These are phyloP conservation scores for Adelges cooleyi DNA, from an alignment of 1,140 invertebrate species.

Conservation along the genomic window DNA sequence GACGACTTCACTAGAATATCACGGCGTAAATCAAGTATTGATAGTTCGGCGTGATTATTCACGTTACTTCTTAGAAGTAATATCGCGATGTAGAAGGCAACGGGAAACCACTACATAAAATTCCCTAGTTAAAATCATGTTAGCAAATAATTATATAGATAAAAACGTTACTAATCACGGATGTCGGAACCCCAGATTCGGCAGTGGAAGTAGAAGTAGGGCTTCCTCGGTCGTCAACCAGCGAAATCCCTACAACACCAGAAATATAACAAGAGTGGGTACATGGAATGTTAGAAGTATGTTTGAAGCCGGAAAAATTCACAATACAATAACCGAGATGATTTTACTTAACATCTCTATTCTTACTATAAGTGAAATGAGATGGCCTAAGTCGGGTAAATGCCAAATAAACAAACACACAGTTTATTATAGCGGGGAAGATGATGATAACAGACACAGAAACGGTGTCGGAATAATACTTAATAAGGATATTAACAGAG, in stretches of 20 bases:
- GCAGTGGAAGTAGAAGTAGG: neutral
- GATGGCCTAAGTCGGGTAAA: slow-evolving; percentile 28
- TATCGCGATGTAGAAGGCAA: neutral
- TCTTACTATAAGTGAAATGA: slow-evolving; percentile 30
- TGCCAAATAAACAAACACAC: slow-evolving; percentile 26
- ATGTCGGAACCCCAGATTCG: neutral
- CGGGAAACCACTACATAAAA: neutral
- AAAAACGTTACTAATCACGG: neutral
- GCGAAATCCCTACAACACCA: neutral
- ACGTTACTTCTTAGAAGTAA: neutral
- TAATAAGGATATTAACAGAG: neutral
- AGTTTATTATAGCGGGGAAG: neutral
- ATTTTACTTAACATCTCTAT: slow-evolving; percentile 28
- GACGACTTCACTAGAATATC: neutral
- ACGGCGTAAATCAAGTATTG: neutral
- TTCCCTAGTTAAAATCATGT: neutral
- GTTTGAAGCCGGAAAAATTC: slow-evolving; percentile 31
- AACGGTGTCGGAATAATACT: slow-evolving; percentile 31
- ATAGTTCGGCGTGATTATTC: neutral
- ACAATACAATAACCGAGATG: slow-evolving; percentile 29
- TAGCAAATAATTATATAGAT: slow-evolving; percentile 2
- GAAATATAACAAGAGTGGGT: slow-evolving; percentile 28
- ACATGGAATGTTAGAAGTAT: slow-evolving; percentile 33
- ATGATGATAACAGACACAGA: slow-evolving; percentile 6
- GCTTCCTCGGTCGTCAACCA: neutral